Evolutionary conservation across 2,888 invertebrate species (phyloP), one percentile per base, ranked within the genome.

Genomic region (Mactromeris polynyma): DNA sequence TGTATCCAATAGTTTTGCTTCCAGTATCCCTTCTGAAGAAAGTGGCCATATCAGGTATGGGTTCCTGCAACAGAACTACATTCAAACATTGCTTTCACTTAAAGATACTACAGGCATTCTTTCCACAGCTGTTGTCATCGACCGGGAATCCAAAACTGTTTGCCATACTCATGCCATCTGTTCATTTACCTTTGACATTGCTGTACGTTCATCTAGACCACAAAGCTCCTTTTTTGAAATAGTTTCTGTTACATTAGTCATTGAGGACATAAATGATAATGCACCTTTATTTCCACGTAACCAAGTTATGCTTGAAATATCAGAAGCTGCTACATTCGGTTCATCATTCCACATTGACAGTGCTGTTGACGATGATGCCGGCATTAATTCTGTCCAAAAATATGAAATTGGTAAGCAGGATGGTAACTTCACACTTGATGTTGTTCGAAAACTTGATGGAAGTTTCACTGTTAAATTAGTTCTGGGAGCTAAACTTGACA

Each of bases 221-320:
- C 92, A 92, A 77, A 92, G 92, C 64, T 92, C 92, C 40, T 92
- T 88, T 26, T 93, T 93, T 80, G 91, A 92, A 26, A 86, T 95
- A 2, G 89, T 94, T 14, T 90, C 93, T 36, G 93, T 94, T n/a
- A 93, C 83, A 0, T 64, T 95, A 26, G 85, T 89, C 46, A 91
- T 94, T 46, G 82, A 90, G 9, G 95, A 95, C 85, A 93, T 94
- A 26, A 95, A 95, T 82, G 95, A 95, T 81, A 94, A 95, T 89
- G 88, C 93, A 1, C 95, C 95, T 36, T 78, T 80, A 6, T 95
- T 95, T 87, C 94, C 94, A 21, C 81, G 88, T 7, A 85, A 87
- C 11, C 77, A 81, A 36, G 87, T 94, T 14, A 89, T 89, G 6
- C 85, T 95, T 26, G 92, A 92, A 36, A 93, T 95, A 7, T 92